Evolutionary conservation across 2,888 invertebrate species (phyloP).

Genomic region (Palloptera scutellata): DNA sequence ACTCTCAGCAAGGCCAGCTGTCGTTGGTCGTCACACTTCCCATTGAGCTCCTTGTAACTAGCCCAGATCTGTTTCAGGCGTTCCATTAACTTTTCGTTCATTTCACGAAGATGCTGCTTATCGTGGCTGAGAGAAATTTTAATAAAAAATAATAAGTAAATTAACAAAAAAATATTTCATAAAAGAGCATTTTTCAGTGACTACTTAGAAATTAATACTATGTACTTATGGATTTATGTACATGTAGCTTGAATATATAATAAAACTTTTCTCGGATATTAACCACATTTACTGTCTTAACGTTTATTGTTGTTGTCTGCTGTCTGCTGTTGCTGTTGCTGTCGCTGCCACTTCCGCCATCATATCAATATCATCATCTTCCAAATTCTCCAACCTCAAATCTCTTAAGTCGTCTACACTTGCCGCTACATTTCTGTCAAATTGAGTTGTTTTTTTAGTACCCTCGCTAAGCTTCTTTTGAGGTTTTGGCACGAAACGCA

Average conservation of each 20-base stretch:
- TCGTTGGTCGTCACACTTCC: slow-evolving; percentile 35
- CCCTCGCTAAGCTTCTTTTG: slow-evolving; percentile 16
- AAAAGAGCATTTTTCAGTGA: slow-evolving; percentile 36
- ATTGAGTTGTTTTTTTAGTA: slow-evolving; percentile 1
- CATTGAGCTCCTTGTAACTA: slow-evolving; percentile 58
- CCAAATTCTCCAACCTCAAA: slow-evolving; percentile 32
- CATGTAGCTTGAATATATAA: background rate
- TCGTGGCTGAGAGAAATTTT: slow-evolving; percentile 50
- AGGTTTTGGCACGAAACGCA: slow-evolving; percentile 74
- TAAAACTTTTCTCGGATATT: background rate
- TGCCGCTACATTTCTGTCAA: background rate
- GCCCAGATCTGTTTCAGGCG: slow-evolving; percentile 62
- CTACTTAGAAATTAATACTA: background rate
- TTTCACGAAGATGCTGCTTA: slow-evolving; percentile 58
- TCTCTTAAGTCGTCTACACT: background rate
- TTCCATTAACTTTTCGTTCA: slow-evolving; percentile 62
- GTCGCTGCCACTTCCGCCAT: background rate
- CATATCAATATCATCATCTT: slow-evolving; percentile 32
- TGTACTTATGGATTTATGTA: background rate
- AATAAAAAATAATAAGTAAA: slow-evolving; percentile 20
- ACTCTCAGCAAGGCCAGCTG: slow-evolving; percentile 32
- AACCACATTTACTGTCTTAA: background rate
- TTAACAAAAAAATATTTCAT: background rate
- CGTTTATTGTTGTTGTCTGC: slow-evolving; percentile 5
- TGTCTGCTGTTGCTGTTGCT: background rate